Conservation (phyloP, 2,888 invertebrate species). For the Ochlodes sylvanus region DNA sequence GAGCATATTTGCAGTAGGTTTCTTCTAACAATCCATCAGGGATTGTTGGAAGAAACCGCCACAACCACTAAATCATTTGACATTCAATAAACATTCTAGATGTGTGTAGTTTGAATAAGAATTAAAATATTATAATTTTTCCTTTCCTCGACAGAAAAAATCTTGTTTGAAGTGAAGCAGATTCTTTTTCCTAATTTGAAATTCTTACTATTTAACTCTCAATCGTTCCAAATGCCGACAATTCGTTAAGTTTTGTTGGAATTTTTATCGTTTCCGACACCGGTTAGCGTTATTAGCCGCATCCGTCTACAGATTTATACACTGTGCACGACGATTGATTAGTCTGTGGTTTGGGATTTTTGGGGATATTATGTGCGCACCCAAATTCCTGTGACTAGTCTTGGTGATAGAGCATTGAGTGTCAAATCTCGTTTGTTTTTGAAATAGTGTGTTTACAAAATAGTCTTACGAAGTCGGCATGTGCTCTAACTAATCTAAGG, state of each 20-base stretch:
- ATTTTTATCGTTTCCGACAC: slow-evolving; percentile 26
- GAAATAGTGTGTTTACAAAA: not conserved
- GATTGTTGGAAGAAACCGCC: not conserved
- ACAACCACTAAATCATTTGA: not conserved
- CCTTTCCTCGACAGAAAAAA: not conserved
- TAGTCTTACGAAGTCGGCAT: not conserved
- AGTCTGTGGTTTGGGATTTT: slow-evolving; percentile 12
- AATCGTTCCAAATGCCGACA: slow-evolving; percentile 9
- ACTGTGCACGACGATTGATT: slow-evolving; percentile 11
- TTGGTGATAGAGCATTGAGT: not conserved
- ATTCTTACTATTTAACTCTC: slow-evolving; percentile 3
- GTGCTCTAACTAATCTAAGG: too few relatives aligned
- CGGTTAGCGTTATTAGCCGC: slow-evolving; percentile 17
- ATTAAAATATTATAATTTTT: not conserved
- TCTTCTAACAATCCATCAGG: too few relatives aligned
- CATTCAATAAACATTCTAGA: not conserved
- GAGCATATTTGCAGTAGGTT: too few relatives aligned
- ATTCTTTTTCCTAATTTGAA: not conserved
- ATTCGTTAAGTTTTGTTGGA: slow-evolving; percentile 6
- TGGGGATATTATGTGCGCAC: not conserved
- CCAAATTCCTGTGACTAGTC: not conserved
- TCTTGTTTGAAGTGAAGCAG: not conserved
- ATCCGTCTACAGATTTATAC: slow-evolving; percentile 15
- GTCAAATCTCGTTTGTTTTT: not conserved
- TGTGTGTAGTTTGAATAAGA: not conserved